A percentile compares a stretch with the other conserved stretches of the same genome.
Conservation (phyloP, 1,140 invertebrate genomes). For the Lysiphlebus fabarum region DNA sequence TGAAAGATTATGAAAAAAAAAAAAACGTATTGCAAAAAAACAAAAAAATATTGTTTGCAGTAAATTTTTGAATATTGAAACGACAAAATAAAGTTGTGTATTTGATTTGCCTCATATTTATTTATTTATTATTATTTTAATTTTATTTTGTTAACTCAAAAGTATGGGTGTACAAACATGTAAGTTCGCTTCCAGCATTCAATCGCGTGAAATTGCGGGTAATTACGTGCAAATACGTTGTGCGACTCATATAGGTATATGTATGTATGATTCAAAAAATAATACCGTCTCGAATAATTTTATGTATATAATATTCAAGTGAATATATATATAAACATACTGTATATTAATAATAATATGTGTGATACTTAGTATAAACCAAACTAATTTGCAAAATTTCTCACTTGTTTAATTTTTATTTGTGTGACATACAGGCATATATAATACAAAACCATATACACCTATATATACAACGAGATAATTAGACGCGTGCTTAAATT, state of each 20-base stretch:
- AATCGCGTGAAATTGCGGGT: constrained; percentile 41
- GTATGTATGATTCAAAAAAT: constrained; percentile 24
- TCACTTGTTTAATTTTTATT: too few relatives aligned
- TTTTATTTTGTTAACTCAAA: too few relatives aligned
- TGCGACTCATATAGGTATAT: constrained; percentile 11
- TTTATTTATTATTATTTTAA: background rate
- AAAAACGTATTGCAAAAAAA: too few relatives aligned
- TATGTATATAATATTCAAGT: too few relatives aligned
- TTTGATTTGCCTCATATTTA: background rate
- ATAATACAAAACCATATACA: background rate
- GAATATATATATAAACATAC: too few relatives aligned
- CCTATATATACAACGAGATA: background rate
- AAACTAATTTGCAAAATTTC: too few relatives aligned
- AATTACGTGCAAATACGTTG: constrained; percentile 34
- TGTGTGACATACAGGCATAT: background rate
- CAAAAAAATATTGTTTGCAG: too few relatives aligned
- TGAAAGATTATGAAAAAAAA: too few relatives aligned
- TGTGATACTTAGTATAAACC: too few relatives aligned
- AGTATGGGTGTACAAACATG: background rate
- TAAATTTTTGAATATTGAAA: too few relatives aligned
- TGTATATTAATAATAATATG: too few relatives aligned
- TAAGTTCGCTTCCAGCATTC: constrained; percentile 27
- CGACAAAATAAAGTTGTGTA: too few relatives aligned
- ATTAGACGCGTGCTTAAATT: background rate
- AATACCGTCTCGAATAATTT: background rate